A percentile compares a stretch with the other conserved stretches of the same genome.
These are phyloP conservation scores for Tetramorium simillimum DNA, from an alignment of 1,140 invertebrate species.

Conservation along the genomic window DNA sequence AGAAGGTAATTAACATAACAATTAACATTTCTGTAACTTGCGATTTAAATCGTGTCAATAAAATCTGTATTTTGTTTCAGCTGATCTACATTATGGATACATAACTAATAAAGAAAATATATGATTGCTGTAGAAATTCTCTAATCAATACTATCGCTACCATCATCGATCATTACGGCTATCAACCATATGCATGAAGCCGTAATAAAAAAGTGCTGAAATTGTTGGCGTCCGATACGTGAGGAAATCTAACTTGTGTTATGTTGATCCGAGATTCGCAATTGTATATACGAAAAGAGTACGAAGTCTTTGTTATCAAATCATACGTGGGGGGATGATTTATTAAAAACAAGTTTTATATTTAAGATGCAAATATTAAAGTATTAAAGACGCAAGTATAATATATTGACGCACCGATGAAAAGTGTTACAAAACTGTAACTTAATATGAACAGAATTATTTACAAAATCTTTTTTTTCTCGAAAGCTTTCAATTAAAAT, in stretches of 20 bases:
- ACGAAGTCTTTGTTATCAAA: not conserved
- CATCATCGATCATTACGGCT: not conserved
- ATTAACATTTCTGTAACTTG: not conserved
- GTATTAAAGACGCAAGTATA: not conserved
- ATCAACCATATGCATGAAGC: not conserved
- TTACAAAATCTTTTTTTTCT: not conserved
- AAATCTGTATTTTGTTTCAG: slow-evolving; percentile 60
- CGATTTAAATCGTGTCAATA: not conserved
- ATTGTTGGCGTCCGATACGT: not conserved
- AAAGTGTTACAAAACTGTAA: not conserved
- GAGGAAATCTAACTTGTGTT: not conserved
- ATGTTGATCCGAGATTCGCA: not conserved
- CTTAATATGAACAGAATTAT: not conserved
- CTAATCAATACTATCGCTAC: not conserved
- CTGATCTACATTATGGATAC: slow-evolving; percentile 46
- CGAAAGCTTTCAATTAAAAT: not conserved
- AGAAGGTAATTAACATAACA: slow-evolving; percentile 81
- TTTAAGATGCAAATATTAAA: not conserved
- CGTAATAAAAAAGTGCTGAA: not conserved
- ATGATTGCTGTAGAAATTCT: not conserved
- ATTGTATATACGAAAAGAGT: not conserved
- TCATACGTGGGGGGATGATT: not conserved
- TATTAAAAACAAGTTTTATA: not conserved
- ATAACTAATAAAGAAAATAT: not conserved
- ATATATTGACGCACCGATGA: not conserved